Percentiles rank a stretch among this genome's conserved stretches.
Conservation (phyloP, 2,113 vertebrate species). For the Menura novaehollandiae region DNA sequence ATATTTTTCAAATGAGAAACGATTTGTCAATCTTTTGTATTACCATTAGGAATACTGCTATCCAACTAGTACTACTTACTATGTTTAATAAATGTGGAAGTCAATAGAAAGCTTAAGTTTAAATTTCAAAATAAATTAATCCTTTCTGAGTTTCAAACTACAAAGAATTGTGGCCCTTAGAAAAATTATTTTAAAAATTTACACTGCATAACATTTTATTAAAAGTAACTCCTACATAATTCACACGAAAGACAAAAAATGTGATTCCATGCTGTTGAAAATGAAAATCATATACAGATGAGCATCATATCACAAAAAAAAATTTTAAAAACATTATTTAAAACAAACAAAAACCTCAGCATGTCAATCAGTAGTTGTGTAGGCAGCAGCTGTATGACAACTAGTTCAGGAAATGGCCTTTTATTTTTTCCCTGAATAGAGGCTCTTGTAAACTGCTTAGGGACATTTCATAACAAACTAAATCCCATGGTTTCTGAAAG, state of each 20-base stretch:
- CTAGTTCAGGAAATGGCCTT: slow-evolving; percentile 16
- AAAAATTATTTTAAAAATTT: neutral
- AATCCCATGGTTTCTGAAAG: neutral
- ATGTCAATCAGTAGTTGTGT: neutral
- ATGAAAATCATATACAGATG: slow-evolving; percentile 19
- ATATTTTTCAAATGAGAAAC: neutral
- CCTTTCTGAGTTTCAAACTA: neutral
- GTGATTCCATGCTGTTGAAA: neutral
- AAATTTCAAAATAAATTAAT: neutral
- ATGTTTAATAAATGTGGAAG: neutral
- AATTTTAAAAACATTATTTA: neutral
- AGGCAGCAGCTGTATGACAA: neutral
- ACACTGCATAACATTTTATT: neutral
- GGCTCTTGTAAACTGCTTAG: slow-evolving; percentile 19
- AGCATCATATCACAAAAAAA: neutral
- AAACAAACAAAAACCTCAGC: neutral
- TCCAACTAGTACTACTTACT: neutral
- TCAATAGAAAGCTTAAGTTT: neutral
- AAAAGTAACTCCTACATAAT: neutral
- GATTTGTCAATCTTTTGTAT: neutral
- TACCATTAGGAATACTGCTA: neutral
- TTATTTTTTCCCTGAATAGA: neutral
- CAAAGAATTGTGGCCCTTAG: neutral
- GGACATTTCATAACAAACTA: slow-evolving; percentile 18
- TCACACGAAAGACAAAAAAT: neutral